These are phyloP conservation scores for Philereme vetulata DNA, from an alignment of 2,888 invertebrate species.

Conservation along the genomic window DNA sequence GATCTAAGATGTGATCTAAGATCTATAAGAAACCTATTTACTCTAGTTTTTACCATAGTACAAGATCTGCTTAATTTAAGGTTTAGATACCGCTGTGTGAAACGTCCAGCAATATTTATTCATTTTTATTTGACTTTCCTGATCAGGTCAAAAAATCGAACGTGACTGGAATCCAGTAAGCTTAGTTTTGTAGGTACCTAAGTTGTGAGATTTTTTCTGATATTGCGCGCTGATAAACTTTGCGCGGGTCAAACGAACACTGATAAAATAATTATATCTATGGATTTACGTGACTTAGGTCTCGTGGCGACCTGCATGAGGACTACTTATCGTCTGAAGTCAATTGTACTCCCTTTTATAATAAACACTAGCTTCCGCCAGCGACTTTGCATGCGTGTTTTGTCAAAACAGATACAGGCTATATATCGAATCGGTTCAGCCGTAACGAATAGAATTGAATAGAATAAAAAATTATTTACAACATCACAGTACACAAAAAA, in stretches of 20 bases:
- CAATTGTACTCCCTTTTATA: background rate
- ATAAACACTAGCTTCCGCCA: too few relatives aligned
- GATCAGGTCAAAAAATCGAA: conserved; percentile 5
- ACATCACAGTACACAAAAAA: too few relatives aligned
- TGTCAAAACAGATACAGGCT: too few relatives aligned
- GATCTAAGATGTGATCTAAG: too few relatives aligned
- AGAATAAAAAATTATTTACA: too few relatives aligned
- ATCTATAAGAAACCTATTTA: too few relatives aligned
- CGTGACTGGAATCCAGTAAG: conserved; percentile 19
- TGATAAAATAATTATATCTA: conserved; percentile 15
- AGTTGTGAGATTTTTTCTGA: conserved; percentile 9
- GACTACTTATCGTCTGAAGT: background rate
- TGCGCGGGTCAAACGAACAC: conserved; percentile 13
- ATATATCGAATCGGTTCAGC: too few relatives aligned
- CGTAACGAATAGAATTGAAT: too few relatives aligned
- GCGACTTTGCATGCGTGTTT: too few relatives aligned
- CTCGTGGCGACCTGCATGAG: background rate
- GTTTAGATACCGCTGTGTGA: too few relatives aligned
- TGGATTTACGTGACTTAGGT: conserved; percentile 16
- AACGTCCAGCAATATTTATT: too few relatives aligned
- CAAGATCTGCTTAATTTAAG: background rate
- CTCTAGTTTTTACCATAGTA: too few relatives aligned
- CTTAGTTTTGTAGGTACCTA: background rate
- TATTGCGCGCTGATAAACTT: conserved; percentile 21
- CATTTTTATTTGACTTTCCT: conserved; percentile 6